Evolutionary conservation across 1,140 invertebrate genomes (phyloP).

Genomic region (Cecropterus lyciades): DNA sequence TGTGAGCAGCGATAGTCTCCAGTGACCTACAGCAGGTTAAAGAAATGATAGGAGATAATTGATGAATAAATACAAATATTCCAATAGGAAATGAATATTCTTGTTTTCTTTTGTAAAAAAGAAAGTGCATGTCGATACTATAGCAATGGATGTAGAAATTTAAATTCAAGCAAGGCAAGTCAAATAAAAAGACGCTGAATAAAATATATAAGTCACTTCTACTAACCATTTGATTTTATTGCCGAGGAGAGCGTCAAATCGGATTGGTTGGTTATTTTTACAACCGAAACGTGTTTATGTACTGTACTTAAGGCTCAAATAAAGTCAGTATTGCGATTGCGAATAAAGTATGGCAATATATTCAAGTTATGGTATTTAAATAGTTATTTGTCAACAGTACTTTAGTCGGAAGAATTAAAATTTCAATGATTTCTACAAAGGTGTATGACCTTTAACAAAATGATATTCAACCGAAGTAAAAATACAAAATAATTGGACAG

Average conservation of each 20-base stretch:
- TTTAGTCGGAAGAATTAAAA: background rate
- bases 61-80: no score
- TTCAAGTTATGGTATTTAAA: background rate
- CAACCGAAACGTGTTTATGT: constrained; percentile 34
- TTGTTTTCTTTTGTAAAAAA: no score
- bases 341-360: background rate
- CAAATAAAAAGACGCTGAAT: constrained; percentile 33
- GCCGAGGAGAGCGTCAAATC: constrained; percentile 30
- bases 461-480: background rate
- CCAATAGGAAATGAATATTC: no score
- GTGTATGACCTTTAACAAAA: no score
- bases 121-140: background rate
- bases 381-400: background rate
- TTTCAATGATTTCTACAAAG: no score
- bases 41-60: no score
- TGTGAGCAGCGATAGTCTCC: no score
- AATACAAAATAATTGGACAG: background rate
- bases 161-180: constrained; percentile 21
- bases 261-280: constrained; percentile 37
- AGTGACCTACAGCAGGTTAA: no score
- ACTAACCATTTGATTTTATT: constrained; percentile 35
- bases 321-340: background rate
- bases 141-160: constrained; percentile 3
- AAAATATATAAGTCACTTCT: constrained; percentile 34
- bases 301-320: constrained; percentile 27